Conservation (phyloP, 2,888 invertebrate species). For the Anthophora plumipes region DNA sequence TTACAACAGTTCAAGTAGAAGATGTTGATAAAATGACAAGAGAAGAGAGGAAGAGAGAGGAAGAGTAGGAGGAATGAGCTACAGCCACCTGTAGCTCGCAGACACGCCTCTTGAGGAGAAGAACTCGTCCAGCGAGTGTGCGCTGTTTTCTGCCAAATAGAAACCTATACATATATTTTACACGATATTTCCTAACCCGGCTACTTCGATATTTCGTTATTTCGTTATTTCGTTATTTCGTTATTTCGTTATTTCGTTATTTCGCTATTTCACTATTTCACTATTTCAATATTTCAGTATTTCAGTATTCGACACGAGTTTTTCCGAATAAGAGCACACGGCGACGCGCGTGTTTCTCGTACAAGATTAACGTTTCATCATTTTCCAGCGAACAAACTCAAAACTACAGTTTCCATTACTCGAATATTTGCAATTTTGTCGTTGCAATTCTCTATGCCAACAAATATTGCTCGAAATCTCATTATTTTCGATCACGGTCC, state of each 20-base stretch:
- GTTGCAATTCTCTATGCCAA: too few species aligned
- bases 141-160: slow-evolving; percentile 35
- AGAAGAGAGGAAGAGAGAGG: slow-evolving; percentile 13
- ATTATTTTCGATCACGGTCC: too few species aligned
- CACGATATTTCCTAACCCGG: not conserved
- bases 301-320: too few species aligned
- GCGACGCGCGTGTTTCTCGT: too few species aligned
- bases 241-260: not conserved
- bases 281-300: not conserved
- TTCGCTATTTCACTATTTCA: too few species aligned
- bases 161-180: not conserved
- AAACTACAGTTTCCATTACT: too few species aligned
- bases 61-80: slow-evolving; percentile 48
- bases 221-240: too few species aligned
- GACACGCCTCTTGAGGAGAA: slow-evolving; percentile 68
- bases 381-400: too few species aligned
- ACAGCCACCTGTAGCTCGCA: slow-evolving; percentile 70
- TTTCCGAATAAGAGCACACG: too few species aligned
- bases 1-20: not conserved
- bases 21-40: slow-evolving; percentile 9
- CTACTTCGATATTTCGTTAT: not conserved
- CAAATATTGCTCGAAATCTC: too few species aligned
- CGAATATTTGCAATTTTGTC: too few species aligned
- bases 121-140: slow-evolving; percentile 59
- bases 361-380: too few species aligned